Evolutionary conservation across 30 jellyfish, hydroid and myxozoan species (phyloP).

Genomic region (Chironex yamaguchii): DNA sequence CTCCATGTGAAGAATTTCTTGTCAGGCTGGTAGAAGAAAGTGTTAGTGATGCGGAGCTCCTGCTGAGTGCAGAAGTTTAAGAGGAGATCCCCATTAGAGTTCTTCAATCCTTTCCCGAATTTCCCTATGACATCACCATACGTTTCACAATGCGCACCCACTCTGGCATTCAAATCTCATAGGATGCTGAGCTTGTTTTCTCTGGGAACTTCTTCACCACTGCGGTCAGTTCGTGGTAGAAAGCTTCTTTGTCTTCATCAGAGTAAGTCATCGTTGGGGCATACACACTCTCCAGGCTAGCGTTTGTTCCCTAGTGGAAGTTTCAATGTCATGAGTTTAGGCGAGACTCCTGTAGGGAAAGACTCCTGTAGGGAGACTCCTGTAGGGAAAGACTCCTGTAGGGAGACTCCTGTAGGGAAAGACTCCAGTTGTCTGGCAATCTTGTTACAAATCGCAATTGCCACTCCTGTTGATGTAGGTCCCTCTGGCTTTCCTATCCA

Average conservation of each 20-base stretch:
- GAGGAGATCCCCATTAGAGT: slow-evolving; percentile 3
- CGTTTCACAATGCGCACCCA: neutral
- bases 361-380: too few species aligned
- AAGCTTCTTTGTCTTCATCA: too few species aligned
- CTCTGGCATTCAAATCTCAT: slow-evolving; percentile 17
- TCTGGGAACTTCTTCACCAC: neutral
- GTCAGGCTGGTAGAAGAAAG: neutral
- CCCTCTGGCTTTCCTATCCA: slow-evolving; percentile 1
- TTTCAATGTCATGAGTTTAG: neutral
- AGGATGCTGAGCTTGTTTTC: neutral
- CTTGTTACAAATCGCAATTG: too few species aligned
- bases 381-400: too few species aligned
- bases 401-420: too few species aligned
- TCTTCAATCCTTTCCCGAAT: neutral
- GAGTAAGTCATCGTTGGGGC: slow-evolving; percentile 22
- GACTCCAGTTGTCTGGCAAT: too few species aligned
- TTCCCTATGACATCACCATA: slow-evolving; percentile 4
- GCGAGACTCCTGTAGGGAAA: neutral
- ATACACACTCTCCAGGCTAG: neutral
- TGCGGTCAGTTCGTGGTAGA: too few species aligned
- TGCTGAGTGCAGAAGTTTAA: neutral
- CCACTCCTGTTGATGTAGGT: too few species aligned
- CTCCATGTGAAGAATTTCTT: neutral
- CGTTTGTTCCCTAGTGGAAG: neutral
- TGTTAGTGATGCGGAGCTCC: slow-evolving; percentile 12